phyloP scores from a whole-genome alignment of 1,140 invertebrate species.

The Bombus sibiricus region DNA sequence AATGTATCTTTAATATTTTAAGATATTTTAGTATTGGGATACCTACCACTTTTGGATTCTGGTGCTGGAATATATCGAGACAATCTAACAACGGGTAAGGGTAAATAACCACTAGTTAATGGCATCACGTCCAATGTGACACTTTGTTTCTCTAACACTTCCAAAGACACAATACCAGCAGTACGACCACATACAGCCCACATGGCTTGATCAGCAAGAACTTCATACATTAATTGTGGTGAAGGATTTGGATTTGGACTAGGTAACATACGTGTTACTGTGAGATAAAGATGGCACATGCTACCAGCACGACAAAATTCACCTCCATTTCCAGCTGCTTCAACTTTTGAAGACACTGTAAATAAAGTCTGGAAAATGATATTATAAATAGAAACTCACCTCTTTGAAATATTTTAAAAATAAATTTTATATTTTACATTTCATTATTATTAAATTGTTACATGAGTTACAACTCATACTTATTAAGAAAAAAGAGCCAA shows the following conservation, averaged over 20 bases:
- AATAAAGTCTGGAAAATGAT: slow-evolving; percentile 89
- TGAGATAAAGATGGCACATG: slow-evolving; percentile 92
- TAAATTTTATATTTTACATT: slow-evolving; percentile 33
- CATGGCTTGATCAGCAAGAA: slow-evolving; percentile 93
- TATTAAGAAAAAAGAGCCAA: slow-evolving; percentile 6
- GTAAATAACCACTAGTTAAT: slow-evolving; percentile 93
- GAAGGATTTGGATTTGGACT: slow-evolving; percentile 78
- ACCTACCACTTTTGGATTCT: slow-evolving; percentile 85
- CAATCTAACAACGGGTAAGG: slow-evolving; percentile 93
- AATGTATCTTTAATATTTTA: background rate
- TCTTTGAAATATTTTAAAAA: slow-evolving; percentile 31
- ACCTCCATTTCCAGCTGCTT: slow-evolving; percentile 90
- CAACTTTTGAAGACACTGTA: slow-evolving; percentile 90
- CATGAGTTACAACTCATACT: slow-evolving; percentile 4
- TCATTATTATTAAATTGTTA: slow-evolving; percentile 31
- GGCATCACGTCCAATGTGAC: slow-evolving; percentile 96
- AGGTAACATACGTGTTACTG: slow-evolving; percentile 84
- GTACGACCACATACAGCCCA: slow-evolving; percentile 96
- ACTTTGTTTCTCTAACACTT: slow-evolving; percentile 87
- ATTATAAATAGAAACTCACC: slow-evolving; percentile 65
- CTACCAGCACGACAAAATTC: slow-evolving; percentile 95
- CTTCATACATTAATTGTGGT: slow-evolving; percentile 94
- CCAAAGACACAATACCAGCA: slow-evolving; percentile 92
- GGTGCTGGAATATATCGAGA: slow-evolving; percentile 95
- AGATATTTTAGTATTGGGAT: background rate